A percentile compares a stretch with the other conserved stretches of the same genome.
Conservation (phyloP, 2,888 invertebrate genomes). For the Aleiodes alternator region DNA sequence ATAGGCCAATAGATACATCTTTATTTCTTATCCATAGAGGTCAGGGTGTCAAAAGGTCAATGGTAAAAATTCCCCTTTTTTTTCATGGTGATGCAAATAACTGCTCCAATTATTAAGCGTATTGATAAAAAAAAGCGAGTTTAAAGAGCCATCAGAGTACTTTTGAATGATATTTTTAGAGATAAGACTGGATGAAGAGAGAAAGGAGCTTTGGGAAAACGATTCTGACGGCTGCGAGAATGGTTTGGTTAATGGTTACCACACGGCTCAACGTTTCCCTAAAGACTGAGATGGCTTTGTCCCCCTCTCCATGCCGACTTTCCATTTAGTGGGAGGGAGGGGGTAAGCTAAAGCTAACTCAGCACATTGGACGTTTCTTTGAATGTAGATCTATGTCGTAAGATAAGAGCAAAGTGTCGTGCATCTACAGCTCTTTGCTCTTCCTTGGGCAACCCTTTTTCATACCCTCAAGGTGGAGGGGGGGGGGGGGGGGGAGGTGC, state of each 20-base stretch:
- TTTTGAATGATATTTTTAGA: neutral
- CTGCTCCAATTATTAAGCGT: neutral
- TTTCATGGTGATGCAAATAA: too few species aligned
- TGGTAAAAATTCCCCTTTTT: too few species aligned
- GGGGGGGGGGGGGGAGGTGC: neutral
- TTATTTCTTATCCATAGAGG: neutral
- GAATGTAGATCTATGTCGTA: conserved; percentile 71
- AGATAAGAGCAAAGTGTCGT: conserved; percentile 62
- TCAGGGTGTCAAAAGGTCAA: neutral
- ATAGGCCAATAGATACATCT: too few species aligned
- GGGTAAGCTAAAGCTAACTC: conserved; percentile 59
- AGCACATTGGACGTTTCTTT: conserved; percentile 69
- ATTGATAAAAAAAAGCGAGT: too few species aligned
- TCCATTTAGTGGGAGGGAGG: neutral
- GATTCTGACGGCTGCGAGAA: neutral
- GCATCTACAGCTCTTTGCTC: conserved; percentile 49
- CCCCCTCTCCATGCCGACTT: neutral
- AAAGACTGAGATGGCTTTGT: conserved; percentile 16
- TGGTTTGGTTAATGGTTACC: conserved; percentile 23
- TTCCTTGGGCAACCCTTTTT: conserved; percentile 50
- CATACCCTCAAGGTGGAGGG: conserved; percentile 38
- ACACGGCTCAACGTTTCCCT: conserved; percentile 27
- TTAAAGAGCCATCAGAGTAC: neutral
- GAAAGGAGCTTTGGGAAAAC: conserved; percentile 13
- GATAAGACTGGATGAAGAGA: conserved; percentile 21